Evolutionary conservation across 2,888 invertebrate species (phyloP).

Genomic region (Hymenopus coronatus): DNA sequence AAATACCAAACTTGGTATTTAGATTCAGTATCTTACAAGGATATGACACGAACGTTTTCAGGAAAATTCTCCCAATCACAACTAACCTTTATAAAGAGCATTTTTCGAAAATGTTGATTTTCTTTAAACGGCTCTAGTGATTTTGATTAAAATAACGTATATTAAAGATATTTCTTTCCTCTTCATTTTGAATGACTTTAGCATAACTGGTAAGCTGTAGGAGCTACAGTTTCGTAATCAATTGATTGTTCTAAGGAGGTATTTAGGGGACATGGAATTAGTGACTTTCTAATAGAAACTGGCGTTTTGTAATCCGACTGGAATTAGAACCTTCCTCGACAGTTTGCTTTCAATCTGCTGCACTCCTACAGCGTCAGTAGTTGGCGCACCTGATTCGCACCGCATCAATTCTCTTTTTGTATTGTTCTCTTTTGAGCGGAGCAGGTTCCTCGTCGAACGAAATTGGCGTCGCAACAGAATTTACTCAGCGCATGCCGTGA

Average conservation of each 20-base stretch:
- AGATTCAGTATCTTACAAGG: too few relatives aligned
- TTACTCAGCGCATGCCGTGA: background rate
- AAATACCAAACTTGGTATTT: too few relatives aligned
- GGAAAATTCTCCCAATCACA: too few relatives aligned
- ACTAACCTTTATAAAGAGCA: too few relatives aligned
- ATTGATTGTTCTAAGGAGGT: background rate
- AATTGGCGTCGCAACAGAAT: background rate
- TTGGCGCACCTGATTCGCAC: background rate
- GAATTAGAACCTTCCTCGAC: background rate
- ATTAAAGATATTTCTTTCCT: too few relatives aligned
- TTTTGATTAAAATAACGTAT: too few relatives aligned
- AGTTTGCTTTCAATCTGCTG: background rate
- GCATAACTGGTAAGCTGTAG: too few relatives aligned
- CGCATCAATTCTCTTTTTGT: background rate
- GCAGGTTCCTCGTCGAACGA: background rate
- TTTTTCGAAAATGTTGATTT: too few relatives aligned
- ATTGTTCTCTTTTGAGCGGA: background rate
- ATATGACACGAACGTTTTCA: too few relatives aligned
- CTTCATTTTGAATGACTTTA: too few relatives aligned
- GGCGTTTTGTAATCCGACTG: background rate
- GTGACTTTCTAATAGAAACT: background rate
- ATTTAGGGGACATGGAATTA: background rate
- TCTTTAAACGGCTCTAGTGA: too few relatives aligned
- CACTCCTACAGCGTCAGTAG: background rate
- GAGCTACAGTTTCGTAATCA: too few relatives aligned